Evolutionary conservation across 1,140 invertebrate genomes (phyloP).

Genomic region (Drosophila lini): DNA sequence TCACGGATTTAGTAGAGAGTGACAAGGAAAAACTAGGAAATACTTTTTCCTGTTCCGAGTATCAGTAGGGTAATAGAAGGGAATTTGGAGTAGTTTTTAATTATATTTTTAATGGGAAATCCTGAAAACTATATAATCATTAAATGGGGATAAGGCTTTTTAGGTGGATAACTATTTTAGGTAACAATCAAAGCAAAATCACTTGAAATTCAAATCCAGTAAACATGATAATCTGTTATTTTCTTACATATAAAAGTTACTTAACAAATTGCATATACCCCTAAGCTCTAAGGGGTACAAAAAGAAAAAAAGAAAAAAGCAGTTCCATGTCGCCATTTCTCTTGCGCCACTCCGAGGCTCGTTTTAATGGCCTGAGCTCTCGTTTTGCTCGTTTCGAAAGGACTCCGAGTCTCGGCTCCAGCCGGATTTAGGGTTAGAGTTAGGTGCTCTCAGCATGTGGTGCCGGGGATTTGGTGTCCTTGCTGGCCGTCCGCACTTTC

Average conservation of each 20-base stretch:
- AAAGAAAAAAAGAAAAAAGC: slow-evolving; percentile 1
- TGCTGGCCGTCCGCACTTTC: slow-evolving; percentile 71
- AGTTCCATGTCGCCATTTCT: slow-evolving; percentile 35
- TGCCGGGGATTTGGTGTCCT: slow-evolving; percentile 67
- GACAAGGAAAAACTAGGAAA: slow-evolving; percentile 6
- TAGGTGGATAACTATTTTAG: not conserved
- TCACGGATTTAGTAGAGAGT: slow-evolving; percentile 37
- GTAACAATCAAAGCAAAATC: not conserved
- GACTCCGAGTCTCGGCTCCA: slow-evolving; percentile 43
- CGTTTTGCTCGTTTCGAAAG: slow-evolving; percentile 35
- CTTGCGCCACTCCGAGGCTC: slow-evolving; percentile 49
- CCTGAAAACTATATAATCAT: not conserved
- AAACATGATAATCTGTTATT: not conserved
- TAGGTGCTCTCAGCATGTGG: slow-evolving; percentile 68
- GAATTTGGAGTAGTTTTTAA: not conserved
- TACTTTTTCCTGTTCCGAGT: not conserved
- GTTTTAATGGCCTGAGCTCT: slow-evolving; percentile 73
- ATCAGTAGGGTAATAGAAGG: not conserved
- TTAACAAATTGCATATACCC: slow-evolving; percentile 11
- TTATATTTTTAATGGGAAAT: not conserved
- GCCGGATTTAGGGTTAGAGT: slow-evolving; percentile 41
- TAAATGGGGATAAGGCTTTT: not conserved
- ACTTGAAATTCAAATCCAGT: not conserved
- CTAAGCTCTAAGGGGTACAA: not conserved
- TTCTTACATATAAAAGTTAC: not conserved